These are phyloP conservation scores for Sebastes reedi DNA, from an alignment of 2,797 vertebrate species.

Conservation along the genomic window DNA sequence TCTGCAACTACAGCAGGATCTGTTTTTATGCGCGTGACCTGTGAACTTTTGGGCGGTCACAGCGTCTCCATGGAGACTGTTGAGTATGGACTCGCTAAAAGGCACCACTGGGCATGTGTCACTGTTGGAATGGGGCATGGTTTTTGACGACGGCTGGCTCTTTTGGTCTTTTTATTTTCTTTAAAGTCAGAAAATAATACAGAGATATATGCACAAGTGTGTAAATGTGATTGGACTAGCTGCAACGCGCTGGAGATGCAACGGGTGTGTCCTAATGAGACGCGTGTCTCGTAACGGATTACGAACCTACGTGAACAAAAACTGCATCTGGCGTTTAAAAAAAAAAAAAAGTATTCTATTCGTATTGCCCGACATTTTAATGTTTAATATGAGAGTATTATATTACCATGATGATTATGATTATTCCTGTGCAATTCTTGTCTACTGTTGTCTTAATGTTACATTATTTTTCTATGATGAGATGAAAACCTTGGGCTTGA, in stretches of 20 bases:
- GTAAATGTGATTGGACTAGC: conserved; percentile 79
- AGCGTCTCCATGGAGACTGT: conserved; percentile 39
- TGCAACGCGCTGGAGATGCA: conserved; percentile 70
- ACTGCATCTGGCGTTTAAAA: conserved; percentile 82
- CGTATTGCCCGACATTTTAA: conserved; percentile 95
- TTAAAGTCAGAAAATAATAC: conserved; percentile 75
- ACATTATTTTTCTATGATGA: conserved; percentile 95
- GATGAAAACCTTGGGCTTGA: conserved; percentile 83
- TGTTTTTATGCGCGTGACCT: conserved; percentile 56
- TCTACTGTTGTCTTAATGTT: conserved; percentile 95
- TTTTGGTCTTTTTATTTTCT: conserved; percentile 59
- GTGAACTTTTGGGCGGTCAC: conserved; percentile 53
- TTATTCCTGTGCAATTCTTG: conserved; percentile 93
- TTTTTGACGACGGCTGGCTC: conserved; percentile 65
- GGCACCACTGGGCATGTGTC: conserved; percentile 64
- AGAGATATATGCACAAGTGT: conserved; percentile 83
- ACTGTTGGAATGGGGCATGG: conserved; percentile 54
- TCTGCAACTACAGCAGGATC: conserved; percentile 60
- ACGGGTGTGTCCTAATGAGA: conserved; percentile 56
- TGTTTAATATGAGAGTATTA: conserved; percentile 97
- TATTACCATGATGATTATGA: conserved; percentile 92
- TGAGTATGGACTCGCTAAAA: conserved; percentile 49
- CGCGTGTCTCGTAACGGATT: conserved; percentile 22
- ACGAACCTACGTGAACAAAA: conserved; percentile 78
- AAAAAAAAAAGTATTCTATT: conserved; percentile 81